phyloP scores from a whole-genome alignment of 2,888 invertebrate species.

The Apocheima hispidaria region DNA sequence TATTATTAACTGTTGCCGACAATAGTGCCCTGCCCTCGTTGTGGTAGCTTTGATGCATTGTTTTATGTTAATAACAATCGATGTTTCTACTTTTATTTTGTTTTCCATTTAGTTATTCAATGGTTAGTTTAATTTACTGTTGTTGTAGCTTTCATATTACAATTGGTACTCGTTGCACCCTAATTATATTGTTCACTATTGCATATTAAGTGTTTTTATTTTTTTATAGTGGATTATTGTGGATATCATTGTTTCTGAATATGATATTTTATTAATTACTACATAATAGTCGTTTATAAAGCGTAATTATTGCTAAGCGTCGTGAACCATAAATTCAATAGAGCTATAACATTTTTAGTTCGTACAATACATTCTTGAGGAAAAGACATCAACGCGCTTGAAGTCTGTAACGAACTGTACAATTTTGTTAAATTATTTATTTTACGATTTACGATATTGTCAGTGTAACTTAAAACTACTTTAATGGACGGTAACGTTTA shows the following conservation, averaged over 20 bases:
- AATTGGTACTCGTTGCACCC: conserved; percentile 4
- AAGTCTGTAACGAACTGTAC: neutral
- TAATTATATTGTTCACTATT: neutral
- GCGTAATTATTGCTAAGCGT: neutral
- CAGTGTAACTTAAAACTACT: too few species aligned
- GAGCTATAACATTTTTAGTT: neutral
- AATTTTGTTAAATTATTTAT: neutral
- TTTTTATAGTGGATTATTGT: neutral
- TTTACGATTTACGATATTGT: too few species aligned
- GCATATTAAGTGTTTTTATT: neutral
- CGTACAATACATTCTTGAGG: conserved; percentile 36
- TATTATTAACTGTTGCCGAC: conserved; percentile 57
- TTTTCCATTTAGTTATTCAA: conserved; percentile 18
- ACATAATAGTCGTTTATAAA: neutral
- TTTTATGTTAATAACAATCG: conserved; percentile 33
- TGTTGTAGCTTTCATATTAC: conserved; percentile 15
- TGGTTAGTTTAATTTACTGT: conserved; percentile 8
- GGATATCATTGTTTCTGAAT: neutral
- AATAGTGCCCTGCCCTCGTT: conserved; percentile 44
- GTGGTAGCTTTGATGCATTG: conserved; percentile 47
- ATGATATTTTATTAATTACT: neutral
- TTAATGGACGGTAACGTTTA: too few species aligned
- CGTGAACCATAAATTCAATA: neutral
- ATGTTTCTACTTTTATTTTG: conserved; percentile 27
- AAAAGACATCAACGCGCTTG: conserved; percentile 69